A percentile compares a stretch with the other conserved stretches of the same genome.
phyloP scores from a whole-genome alignment of 2,888 invertebrate species.

The Lacanobia wlatinum region DNA sequence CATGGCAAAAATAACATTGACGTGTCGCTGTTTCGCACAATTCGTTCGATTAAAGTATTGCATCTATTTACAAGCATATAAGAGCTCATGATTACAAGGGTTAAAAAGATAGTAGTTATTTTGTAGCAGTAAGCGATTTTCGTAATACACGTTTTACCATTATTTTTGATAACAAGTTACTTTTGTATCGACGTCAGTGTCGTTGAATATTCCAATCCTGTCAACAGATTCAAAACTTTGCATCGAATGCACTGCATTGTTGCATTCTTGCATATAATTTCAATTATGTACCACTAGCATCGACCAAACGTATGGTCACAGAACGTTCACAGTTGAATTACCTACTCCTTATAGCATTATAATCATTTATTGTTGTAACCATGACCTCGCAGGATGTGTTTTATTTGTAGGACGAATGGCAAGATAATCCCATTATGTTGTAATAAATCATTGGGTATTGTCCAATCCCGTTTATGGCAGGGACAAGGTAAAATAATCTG shows the following conservation, averaged over 20 bases:
- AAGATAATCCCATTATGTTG: conserved; percentile 37
- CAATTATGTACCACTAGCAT: conserved; percentile 9
- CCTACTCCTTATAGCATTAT: conserved; percentile 13
- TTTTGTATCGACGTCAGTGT: neutral
- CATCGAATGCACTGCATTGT: conserved; percentile 69
- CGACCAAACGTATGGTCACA: neutral
- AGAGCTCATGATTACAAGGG: neutral
- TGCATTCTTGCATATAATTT: conserved; percentile 64
- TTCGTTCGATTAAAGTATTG: neutral
- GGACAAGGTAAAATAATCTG: conserved; percentile 4
- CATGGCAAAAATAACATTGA: conserved; percentile 82
- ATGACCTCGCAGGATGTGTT: conserved; percentile 8
- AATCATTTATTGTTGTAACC: conserved; percentile 27
- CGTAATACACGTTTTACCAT: neutral
- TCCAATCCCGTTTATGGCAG: neutral
- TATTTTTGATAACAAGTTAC: neutral
- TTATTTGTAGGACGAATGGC: conserved; percentile 35
- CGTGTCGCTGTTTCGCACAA: conserved; percentile 72
- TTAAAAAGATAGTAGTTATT: neutral
- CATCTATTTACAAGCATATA: conserved; percentile 20
- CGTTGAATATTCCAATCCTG: conserved; percentile 18
- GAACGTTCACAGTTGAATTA: neutral
- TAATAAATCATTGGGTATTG: conserved; percentile 31
- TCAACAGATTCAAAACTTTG: conserved; percentile 49
- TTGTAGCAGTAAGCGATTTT: neutral